phyloP scores from a whole-genome alignment of 2,113 vertebrate species.

The Protomyctophum bolini region DNA sequence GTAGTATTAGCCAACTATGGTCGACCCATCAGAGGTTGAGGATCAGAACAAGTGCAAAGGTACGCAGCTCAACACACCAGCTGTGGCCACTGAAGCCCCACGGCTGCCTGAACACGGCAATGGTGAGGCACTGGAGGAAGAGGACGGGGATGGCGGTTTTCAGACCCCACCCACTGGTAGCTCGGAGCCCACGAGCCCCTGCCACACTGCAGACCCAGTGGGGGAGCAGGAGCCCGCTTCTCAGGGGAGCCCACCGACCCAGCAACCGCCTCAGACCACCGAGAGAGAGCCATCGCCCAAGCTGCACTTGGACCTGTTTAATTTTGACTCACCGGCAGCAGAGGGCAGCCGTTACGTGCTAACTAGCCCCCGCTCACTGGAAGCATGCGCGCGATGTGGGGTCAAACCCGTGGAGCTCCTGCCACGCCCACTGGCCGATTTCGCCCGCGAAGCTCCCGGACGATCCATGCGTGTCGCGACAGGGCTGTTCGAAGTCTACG shows the following conservation, averaged over 20 bases:
- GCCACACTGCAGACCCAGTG: conserved; percentile 26
- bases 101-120: conserved; percentile 63
- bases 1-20: conserved; percentile 73
- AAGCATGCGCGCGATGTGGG: conserved; percentile 94
- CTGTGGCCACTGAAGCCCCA: conserved; percentile 62
- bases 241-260: conserved; percentile 6
- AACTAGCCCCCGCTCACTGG: conserved; percentile 94
- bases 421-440: conserved; percentile 84
- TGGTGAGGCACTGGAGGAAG: conserved; percentile 56
- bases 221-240: conserved; percentile 1
- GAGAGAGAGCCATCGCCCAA: conserved; percentile 76
- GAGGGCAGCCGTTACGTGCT: conserved; percentile 97
- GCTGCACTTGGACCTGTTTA: conserved; percentile 93
- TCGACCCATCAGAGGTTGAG: conserved; percentile 79
- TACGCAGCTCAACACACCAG: conserved; percentile 54
- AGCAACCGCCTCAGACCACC: conserved; percentile 33
- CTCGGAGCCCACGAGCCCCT: conserved; percentile 56
- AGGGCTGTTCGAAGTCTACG: conserved; percentile 91
- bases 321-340: conserved; percentile 90
- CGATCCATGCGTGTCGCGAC: conserved; percentile 92
- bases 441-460: conserved; percentile 90
- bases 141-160: conserved; percentile 57
- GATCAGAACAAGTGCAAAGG: conserved; percentile 74
- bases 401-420: conserved; percentile 95
- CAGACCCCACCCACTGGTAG: conserved; percentile 66